Evolutionary conservation across 2,113 vertebrate species (phyloP).

Genomic region (Hyla sarda): DNA sequence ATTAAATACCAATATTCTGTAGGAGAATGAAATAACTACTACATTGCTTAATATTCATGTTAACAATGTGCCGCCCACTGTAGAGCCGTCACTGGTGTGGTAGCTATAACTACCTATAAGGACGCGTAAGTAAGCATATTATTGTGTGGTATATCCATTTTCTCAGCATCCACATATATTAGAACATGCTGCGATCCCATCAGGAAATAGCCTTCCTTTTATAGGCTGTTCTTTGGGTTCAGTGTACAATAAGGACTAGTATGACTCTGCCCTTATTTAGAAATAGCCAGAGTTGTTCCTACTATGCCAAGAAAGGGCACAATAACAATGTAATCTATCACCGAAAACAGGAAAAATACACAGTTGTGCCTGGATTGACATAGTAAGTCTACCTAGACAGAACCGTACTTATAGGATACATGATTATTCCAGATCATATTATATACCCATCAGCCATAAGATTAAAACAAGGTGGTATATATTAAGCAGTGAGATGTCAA

Average conservation of each 20-base stretch:
- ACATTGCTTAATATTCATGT: too few species aligned
- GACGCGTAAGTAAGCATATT: background rate
- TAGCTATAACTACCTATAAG: background rate
- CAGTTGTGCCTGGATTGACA: too few species aligned
- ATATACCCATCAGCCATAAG: background rate
- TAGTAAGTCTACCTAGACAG: background rate
- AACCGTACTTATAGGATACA: background rate
- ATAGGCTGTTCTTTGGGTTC: background rate
- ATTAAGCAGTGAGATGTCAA: too few species aligned
- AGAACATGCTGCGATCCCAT: background rate
- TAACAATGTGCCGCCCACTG: too few species aligned
- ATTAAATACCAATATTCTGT: too few species aligned
- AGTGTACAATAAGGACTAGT: background rate
- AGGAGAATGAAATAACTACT: too few species aligned
- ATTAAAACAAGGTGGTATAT: too few species aligned
- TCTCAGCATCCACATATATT: background rate
- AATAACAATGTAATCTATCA: background rate
- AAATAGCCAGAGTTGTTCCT: background rate
- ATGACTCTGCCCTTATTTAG: slow-evolving; percentile 33
- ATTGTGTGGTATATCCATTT: background rate
- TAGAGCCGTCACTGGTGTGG: too few species aligned
- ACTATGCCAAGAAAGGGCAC: slow-evolving; percentile 8
- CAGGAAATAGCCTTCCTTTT: slow-evolving; percentile 11
- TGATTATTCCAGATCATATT: background rate
- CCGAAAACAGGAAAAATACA: slow-evolving; percentile 11